Conservation (phyloP, 2,888 invertebrate species). For the Ennomos erosarius region DNA sequence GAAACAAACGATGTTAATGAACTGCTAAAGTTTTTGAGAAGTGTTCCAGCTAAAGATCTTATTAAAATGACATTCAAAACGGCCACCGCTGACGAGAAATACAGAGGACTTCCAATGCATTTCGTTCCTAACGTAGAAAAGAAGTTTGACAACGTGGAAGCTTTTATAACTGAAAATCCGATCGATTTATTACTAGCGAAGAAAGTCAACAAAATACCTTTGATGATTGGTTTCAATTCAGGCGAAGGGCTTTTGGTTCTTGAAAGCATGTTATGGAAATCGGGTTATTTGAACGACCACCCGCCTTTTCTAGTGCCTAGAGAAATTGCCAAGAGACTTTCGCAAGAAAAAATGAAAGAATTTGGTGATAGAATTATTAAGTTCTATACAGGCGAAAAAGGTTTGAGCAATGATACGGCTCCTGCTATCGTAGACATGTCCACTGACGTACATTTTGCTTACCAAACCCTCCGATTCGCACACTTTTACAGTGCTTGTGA, state of each 20-base stretch:
- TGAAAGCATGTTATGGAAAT: conserved; percentile 48
- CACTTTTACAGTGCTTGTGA: conserved; percentile 49
- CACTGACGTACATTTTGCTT: conserved; percentile 58
- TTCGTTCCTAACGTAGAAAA: conserved; percentile 66
- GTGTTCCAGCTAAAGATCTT: conserved; percentile 54
- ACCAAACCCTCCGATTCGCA: conserved; percentile 58
- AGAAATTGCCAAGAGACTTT: conserved; percentile 52
- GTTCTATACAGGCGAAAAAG: conserved; percentile 56
- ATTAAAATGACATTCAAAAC: conserved; percentile 51
- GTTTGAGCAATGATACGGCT: conserved; percentile 45
- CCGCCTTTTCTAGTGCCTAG: conserved; percentile 57
- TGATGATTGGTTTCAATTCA: conserved; percentile 63
- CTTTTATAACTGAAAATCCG: conserved; percentile 59
- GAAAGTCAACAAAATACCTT: conserved; percentile 55
- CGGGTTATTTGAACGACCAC: conserved; percentile 49
- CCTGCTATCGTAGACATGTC: conserved; percentile 50
- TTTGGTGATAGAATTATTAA: conserved; percentile 57
- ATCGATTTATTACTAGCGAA: conserved; percentile 51
- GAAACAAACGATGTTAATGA: conserved; percentile 57
- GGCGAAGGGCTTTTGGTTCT: conserved; percentile 60
- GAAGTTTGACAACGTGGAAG: conserved; percentile 50
- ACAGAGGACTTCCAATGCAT: conserved; percentile 58
- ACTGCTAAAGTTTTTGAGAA: conserved; percentile 54
- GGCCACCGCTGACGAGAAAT: conserved; percentile 56
- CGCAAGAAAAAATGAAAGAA: conserved; percentile 46